Evolutionary conservation across 2,888 invertebrate genomes (phyloP).

Genomic region (Hydropsyche betteni): DNA sequence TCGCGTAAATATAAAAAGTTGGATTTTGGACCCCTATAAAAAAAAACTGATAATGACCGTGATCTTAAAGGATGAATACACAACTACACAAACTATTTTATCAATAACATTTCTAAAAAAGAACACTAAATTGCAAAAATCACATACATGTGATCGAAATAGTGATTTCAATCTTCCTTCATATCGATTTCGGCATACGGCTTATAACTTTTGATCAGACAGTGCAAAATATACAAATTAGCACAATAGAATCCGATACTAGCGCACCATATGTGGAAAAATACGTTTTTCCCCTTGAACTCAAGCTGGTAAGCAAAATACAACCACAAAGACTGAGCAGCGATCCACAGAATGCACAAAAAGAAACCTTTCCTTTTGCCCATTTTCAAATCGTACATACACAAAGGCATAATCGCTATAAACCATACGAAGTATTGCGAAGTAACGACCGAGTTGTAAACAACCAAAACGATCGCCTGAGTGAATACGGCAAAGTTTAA

Average conservation of each 20-base stretch:
- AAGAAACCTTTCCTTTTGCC: slow-evolving; percentile 62
- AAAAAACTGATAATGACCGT: neutral
- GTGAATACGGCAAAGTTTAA: slow-evolving; percentile 85
- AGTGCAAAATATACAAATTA: slow-evolving; percentile 76
- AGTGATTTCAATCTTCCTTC: neutral
- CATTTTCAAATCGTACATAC: slow-evolving; percentile 75
- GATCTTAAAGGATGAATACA: too few relatives aligned
- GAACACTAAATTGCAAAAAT: too few relatives aligned
- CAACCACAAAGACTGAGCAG: slow-evolving; percentile 87
- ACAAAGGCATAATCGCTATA: slow-evolving; percentile 85
- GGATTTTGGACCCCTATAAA: neutral
- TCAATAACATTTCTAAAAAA: too few relatives aligned
- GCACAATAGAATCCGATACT: slow-evolving; percentile 84
- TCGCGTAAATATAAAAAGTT: too few relatives aligned
- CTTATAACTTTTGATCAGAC: slow-evolving; percentile 59
- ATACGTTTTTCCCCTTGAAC: slow-evolving; percentile 85
- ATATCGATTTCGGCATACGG: slow-evolving; percentile 22
- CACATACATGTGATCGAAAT: too few relatives aligned
- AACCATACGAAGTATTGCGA: slow-evolving; percentile 99
- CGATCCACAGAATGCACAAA: slow-evolving; percentile 70
- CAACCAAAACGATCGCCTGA: slow-evolving; percentile 87
- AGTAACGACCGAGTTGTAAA: slow-evolving; percentile 95
- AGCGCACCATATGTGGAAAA: slow-evolving; percentile 84
- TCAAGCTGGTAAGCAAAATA: slow-evolving; percentile 91
- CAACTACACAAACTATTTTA: too few relatives aligned